A percentile compares a stretch with the other conserved stretches of the same genome.
phyloP scores from a whole-genome alignment of 2,797 vertebrate species.

The Aselliscus stoliczkanus region DNA sequence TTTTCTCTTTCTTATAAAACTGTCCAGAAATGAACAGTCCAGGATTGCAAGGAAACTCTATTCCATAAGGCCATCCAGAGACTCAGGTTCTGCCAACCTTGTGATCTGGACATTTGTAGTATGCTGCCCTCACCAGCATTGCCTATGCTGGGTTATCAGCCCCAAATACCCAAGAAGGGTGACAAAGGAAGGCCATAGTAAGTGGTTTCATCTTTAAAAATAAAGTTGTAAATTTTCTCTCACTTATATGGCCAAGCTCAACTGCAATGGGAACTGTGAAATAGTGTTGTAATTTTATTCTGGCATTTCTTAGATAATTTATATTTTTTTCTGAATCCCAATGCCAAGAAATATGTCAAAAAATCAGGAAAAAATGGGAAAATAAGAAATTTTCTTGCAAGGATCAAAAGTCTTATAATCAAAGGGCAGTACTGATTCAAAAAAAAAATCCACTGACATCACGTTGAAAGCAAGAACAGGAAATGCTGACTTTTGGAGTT shows the following conservation, averaged over 20 bases:
- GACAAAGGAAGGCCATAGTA: neutral
- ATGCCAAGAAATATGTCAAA: neutral
- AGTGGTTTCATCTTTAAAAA: neutral
- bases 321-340: conserved; percentile 5
- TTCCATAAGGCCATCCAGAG: neutral
- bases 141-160: neutral
- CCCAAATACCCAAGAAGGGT: neutral
- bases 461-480: neutral
- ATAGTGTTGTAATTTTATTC: neutral
- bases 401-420: neutral
- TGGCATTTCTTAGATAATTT: neutral
- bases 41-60: neutral
- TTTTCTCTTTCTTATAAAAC: neutral
- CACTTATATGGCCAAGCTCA: neutral
- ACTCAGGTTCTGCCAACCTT: neutral
- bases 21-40: neutral
- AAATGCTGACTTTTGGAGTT: neutral
- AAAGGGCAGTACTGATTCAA: neutral
- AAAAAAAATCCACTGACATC: neutral
- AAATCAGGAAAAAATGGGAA: neutral
- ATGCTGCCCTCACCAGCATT: neutral
- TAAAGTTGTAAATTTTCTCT: conserved; percentile 8
- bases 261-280: neutral
- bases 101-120: neutral
- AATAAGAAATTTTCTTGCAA: neutral